A percentile compares a stretch with the other conserved stretches of the same genome.
Conservation (phyloP, 30 jellyfish, hydroid and myxozoan genomes). For the Chironex yamaguchii region DNA sequence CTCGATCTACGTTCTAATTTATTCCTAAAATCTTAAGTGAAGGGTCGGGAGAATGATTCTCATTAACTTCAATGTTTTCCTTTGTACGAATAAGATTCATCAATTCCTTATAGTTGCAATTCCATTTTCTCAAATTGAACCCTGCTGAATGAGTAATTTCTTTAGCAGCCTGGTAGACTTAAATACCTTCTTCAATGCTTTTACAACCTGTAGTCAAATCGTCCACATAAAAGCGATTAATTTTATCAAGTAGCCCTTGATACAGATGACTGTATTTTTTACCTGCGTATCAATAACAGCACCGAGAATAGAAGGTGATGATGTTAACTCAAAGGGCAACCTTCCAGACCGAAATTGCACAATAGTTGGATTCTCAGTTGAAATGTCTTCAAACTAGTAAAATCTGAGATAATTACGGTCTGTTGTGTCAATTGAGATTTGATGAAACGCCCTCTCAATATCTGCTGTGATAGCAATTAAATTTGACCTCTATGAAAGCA, state of each 20-base stretch:
- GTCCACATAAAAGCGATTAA: slow-evolving; percentile 12
- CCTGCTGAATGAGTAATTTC: slow-evolving; percentile 22
- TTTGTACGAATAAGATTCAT: not conserved
- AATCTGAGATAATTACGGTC: slow-evolving; percentile 18
- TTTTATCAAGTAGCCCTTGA: not conserved
- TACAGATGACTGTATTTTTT: not conserved
- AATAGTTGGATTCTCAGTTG: slow-evolving; percentile 13
- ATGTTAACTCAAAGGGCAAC: slow-evolving; percentile 12
- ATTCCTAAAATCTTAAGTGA: not conserved
- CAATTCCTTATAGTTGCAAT: slow-evolving; percentile 18
- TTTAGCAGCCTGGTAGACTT: slow-evolving; percentile 20
- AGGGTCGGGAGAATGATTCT: no score
- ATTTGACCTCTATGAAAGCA: slow-evolving; percentile 4
- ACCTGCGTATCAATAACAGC: slow-evolving; percentile 20
- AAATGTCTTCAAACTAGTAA: slow-evolving; percentile 21
- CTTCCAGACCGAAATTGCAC: slow-evolving; percentile 41
- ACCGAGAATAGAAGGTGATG: slow-evolving; percentile 47
- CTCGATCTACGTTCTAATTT: slow-evolving; percentile 1
- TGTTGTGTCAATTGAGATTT: not conserved
- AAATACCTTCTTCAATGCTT: not conserved
- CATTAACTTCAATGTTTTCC: no score
- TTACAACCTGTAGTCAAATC: slow-evolving; percentile 1
- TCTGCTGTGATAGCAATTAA: slow-evolving; percentile 13
- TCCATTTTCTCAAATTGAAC: slow-evolving; percentile 44
- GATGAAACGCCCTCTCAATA: slow-evolving; percentile 27